A percentile compares a stretch with the other conserved stretches of the same genome.
Conservation (phyloP, 2,888 invertebrate genomes). For the Proisotoma minuta region DNA sequence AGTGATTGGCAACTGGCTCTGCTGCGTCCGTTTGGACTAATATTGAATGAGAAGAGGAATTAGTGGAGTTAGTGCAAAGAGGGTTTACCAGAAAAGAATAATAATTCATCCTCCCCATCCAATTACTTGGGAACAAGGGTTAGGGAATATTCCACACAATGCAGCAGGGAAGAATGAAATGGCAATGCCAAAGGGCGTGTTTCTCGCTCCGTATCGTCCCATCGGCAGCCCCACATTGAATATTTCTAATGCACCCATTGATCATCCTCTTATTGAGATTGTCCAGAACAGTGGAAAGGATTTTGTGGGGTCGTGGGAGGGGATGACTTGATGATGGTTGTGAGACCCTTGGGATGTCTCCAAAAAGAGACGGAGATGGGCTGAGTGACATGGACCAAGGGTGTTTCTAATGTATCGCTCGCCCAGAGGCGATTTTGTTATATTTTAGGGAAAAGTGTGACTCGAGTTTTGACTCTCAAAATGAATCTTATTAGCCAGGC, state of each 20-base stretch:
- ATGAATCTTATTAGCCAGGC: conserved; percentile 18
- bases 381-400: conserved; percentile 15
- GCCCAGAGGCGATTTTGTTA: conserved; percentile 20
- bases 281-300: conserved; percentile 14
- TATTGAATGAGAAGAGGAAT: background rate
- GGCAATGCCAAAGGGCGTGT: conserved; percentile 3
- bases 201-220: conserved; percentile 12
- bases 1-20: conserved; percentile 2
- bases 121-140: conserved; percentile 16
- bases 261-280: conserved; percentile 14
- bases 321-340: conserved; percentile 19
- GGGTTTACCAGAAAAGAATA: conserved; percentile 13
- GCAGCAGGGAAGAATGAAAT: background rate
- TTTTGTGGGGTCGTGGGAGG: conserved; percentile 1
- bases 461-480: conserved; percentile 18
- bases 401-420: conserved; percentile 19
- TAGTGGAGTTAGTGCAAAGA: background rate
- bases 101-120: conserved; percentile 19
- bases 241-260: conserved; percentile 3
- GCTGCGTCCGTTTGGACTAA: background rate
- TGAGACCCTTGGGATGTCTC: conserved; percentile 13
- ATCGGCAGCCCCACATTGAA: conserved; percentile 2
- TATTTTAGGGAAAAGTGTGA: conserved; percentile 19
- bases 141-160: background rate
- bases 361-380: conserved; percentile 10